Evolutionary conservation across 2,888 invertebrate genomes (phyloP), one percentile per base, ranked within the genome.

Genomic region (Bhutanitis thaidina): DNA sequence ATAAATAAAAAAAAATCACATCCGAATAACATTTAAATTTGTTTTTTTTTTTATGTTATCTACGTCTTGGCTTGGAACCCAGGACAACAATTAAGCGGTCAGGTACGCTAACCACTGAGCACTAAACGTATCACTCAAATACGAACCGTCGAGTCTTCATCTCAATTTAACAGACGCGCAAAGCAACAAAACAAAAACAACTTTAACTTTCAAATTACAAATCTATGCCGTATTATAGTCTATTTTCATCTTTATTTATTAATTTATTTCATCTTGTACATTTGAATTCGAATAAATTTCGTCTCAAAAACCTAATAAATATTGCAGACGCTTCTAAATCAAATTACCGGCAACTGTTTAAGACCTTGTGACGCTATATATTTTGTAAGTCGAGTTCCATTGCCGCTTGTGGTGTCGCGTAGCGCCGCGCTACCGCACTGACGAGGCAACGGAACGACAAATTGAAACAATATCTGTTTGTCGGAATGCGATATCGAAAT

Each of bases 231-330:
- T 20, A 20, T 20, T 20, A n/a, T n/a, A n/a, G n/a, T n/a, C n/a
- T 2, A 12, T 20, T 20, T 16, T n/a, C 9, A 16, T 3, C 16
- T 15, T 39, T 1, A 27, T 14, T 37, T 45, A 29, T 45, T 37
- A 27, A 45, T 16, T 16, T 12, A n/a, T 45, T 12, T 30, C 15
- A 8, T 20, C 14, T 7, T n/a, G 12, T 14, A 35, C 36, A 16
- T 39, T 46, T 9, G 13, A 10, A 46, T 30, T 46, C 38, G 29
- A 29, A 46, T 46, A 38, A 12, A 38, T 39, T 39, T 20, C 12
- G 34, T 34, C 7, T 4, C 34, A 5, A 46, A 32, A 20, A 34
- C 27, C 14, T 20, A 38, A 38, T 38, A n/a, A 16, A 38, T 38
- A 20, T 35, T 20, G 3, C 14, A n/a, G n/a, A 16, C 30, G 16